phyloP scores from a whole-genome alignment of 2,113 vertebrate genomes.

The Thunnus thynnus region DNA sequence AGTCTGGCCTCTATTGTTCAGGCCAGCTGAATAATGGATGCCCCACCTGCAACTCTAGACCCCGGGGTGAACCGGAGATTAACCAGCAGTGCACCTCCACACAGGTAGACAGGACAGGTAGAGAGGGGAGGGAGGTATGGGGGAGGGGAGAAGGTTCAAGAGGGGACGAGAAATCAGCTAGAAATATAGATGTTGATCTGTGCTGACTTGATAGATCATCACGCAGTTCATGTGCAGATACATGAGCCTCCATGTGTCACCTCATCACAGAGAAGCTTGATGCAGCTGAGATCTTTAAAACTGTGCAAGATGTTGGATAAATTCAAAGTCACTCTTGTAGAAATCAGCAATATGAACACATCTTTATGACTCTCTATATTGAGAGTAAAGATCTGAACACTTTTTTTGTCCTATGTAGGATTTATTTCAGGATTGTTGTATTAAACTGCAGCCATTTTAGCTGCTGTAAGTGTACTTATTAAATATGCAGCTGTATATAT shows the following conservation, averaged over 20 bases:
- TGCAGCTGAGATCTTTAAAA: not conserved
- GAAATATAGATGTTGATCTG: not conserved
- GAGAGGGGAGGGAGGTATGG: not conserved
- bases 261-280: not conserved
- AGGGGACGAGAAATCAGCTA: conserved; percentile 1
- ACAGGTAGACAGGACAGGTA: conserved; percentile 51
- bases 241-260: not conserved
- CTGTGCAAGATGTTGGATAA: not conserved
- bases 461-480: no score
- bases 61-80: conserved; percentile 77
- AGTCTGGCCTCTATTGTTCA: conserved; percentile 77
- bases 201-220: not conserved
- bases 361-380: not conserved
- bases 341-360: not conserved
- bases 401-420: no score
- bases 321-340: not conserved
- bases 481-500: no score
- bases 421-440: no score
- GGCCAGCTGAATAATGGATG: conserved; percentile 83
- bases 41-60: conserved; percentile 81
- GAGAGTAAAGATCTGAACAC: not conserved
- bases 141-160: not conserved
- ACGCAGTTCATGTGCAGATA: not conserved
- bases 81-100: conserved; percentile 59
- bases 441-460: no score